phyloP scores from a whole-genome alignment of 1,140 invertebrate genomes.

The Pseudomyrmex concolor region DNA sequence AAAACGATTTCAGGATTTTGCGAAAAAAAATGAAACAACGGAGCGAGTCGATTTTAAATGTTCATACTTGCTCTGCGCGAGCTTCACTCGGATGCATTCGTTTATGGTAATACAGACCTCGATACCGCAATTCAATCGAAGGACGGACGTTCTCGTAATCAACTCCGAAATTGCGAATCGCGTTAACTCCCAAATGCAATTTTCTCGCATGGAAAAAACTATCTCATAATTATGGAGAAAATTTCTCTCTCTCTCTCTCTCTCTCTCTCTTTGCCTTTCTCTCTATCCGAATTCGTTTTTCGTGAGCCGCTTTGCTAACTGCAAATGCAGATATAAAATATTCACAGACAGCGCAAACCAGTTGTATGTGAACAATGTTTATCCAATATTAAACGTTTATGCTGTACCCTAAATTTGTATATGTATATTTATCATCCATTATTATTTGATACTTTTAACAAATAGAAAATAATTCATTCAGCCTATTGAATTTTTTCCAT shows the following conservation, averaged over 20 bases:
- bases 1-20: background rate
- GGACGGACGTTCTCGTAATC: constrained; percentile 6
- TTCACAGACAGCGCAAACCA: constrained; percentile 24
- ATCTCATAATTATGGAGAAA: constrained; percentile 30
- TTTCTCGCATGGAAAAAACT: constrained; percentile 21
- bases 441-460: background rate
- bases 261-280: constrained; percentile 11
- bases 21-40: constrained; percentile 2
- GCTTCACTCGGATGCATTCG: background rate
- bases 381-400: constrained; percentile 13
- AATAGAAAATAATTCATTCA: background rate
- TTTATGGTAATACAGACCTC: constrained; percentile 15
- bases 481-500: background rate
- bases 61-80: background rate
- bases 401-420: constrained; percentile 8
- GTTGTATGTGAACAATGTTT: constrained; percentile 12
- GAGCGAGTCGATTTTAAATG: background rate
- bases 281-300: constrained; percentile 16
- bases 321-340: constrained; percentile 50
- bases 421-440: background rate
- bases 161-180: constrained; percentile 1
- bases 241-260: background rate
- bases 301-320: constrained; percentile 25
- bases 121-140: constrained; percentile 31
- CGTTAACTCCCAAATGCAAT: constrained; percentile 4